Percentiles rank a stretch among this genome's conserved stretches.
Conservation (phyloP, 2,113 vertebrate species). For the Tachycineta bicolor region DNA sequence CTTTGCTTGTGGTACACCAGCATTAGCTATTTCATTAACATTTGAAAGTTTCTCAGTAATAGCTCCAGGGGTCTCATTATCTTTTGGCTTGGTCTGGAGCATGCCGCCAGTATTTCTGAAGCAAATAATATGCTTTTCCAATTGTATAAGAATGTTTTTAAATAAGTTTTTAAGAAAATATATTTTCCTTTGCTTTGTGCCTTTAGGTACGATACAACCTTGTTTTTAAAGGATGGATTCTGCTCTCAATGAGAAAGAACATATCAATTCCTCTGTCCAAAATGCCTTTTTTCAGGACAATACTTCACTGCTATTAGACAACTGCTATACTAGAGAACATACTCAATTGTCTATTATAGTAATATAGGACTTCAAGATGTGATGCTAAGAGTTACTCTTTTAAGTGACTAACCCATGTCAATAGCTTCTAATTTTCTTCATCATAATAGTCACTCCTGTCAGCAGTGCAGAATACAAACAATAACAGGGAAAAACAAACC, state of each 20-base stretch:
- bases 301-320: background rate
- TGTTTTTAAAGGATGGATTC: background rate
- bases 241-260: background rate
- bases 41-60: conserved; percentile 6
- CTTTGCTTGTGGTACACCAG: background rate
- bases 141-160: background rate
- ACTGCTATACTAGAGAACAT: background rate
- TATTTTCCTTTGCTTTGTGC: background rate
- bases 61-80: conserved; percentile 30
- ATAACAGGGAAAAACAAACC: background rate
- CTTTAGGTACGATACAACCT: background rate
- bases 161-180: background rate
- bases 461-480: background rate
- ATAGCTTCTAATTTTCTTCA: background rate
- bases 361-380: background rate
- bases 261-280: background rate
- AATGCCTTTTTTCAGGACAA: background rate
- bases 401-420: background rate
- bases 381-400: background rate
- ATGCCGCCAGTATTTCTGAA: background rate
- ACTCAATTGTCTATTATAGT: background rate
- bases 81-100: background rate
- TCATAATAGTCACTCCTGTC: background rate
- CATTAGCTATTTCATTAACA: background rate
- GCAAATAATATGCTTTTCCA: background rate